A percentile compares a stretch with the other conserved stretches of the same genome.
These are phyloP conservation scores for Epinephelus awoara DNA, from an alignment of 2,797 vertebrate genomes.

Conservation along the genomic window DNA sequence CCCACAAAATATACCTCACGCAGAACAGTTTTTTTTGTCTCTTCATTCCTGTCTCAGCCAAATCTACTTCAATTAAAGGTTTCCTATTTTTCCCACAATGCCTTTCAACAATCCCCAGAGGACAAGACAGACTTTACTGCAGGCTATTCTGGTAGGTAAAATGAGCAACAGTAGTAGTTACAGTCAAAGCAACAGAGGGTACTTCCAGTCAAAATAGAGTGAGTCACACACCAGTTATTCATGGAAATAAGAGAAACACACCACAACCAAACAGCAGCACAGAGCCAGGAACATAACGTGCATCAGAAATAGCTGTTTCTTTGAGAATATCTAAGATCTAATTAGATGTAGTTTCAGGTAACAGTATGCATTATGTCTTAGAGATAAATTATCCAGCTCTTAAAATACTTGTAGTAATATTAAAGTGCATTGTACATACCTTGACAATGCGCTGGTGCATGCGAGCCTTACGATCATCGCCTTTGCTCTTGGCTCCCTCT, in stretches of 20 bases:
- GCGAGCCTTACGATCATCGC: slow-evolving; percentile 92
- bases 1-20: not conserved
- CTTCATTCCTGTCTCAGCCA: not conserved
- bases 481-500: slow-evolving; percentile 89
- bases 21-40: not conserved
- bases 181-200: slow-evolving; percentile 16
- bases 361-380: not conserved
- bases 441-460: slow-evolving; percentile 95
- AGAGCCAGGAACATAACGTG: not conserved
- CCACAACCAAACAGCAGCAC: slow-evolving; percentile 3
- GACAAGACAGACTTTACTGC: not conserved
- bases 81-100: not conserved
- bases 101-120: slow-evolving; percentile 3
- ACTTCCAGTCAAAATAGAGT: slow-evolving; percentile 35
- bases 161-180: slow-evolving; percentile 30
- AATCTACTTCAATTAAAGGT: not conserved
- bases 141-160: slow-evolving; percentile 20
- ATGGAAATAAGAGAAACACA: slow-evolving; percentile 18
- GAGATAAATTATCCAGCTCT: not conserved
- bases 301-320: not conserved
- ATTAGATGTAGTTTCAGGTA: not conserved
- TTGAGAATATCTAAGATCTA: not conserved
- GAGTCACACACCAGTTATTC: slow-evolving; percentile 40
- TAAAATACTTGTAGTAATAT: not conserved
- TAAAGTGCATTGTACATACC: slow-evolving; percentile 71